phyloP scores from a whole-genome alignment of 2,888 invertebrate genomes.

The Clunio marinus region DNA sequence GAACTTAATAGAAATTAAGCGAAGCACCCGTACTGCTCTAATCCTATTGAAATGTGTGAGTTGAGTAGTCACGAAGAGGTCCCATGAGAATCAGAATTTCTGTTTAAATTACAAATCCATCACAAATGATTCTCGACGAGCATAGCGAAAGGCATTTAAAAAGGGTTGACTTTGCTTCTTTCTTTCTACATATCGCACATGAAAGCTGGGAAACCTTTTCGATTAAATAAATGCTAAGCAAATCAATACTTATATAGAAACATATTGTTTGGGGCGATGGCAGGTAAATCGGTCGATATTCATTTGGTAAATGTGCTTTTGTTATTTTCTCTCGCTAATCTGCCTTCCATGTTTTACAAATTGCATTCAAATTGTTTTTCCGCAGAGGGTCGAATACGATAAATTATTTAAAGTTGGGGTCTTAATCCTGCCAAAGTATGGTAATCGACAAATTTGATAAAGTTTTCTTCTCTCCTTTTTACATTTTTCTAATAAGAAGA shows the following conservation, averaged over 20 bases:
- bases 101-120: neutral
- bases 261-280: no score
- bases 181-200: neutral
- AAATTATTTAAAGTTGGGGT: neutral
- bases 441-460: no score
- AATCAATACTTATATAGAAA: neutral
- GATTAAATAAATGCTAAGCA: neutral
- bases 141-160: neutral
- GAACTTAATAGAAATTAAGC: neutral
- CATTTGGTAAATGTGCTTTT: neutral
- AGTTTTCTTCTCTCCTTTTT: no score
- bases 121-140: neutral
- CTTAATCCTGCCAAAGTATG: no score
- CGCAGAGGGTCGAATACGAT: neutral
- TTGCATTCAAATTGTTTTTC: slow-evolving; percentile 31
- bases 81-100: neutral
- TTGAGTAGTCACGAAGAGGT: neutral
- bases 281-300: no score
- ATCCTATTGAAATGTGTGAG: neutral
- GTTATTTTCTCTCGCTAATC: neutral
- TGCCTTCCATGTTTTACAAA: slow-evolving; percentile 19
- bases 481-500: no score
- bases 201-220: neutral
- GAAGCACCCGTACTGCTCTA: neutral
- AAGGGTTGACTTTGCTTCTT: neutral